A percentile compares a stretch with the other conserved stretches of the same genome.
phyloP scores from a whole-genome alignment of 2,888 invertebrate species.

The Tricholauxania praeusta region DNA sequence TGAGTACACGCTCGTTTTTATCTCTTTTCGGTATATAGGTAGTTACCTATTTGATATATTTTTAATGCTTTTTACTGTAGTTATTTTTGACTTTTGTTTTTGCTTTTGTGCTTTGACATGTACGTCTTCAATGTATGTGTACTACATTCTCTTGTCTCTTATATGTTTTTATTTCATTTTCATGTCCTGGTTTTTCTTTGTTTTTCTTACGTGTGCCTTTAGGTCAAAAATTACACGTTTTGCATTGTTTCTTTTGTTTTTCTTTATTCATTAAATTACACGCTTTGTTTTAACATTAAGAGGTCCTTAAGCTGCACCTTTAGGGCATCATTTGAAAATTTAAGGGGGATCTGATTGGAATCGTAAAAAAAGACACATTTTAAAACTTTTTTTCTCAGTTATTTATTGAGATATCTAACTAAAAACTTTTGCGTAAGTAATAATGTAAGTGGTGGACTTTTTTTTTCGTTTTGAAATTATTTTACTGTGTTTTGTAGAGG shows the following conservation, averaged over 20 bases:
- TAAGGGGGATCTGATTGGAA: not conserved
- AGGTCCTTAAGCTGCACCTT: not conserved
- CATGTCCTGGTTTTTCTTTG: too few relatives aligned
- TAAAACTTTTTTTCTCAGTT: not conserved
- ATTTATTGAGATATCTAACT: too few relatives aligned
- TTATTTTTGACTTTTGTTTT: not conserved
- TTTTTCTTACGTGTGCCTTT: not conserved
- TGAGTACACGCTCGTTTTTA: too few relatives aligned
- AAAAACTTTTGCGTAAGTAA: too few relatives aligned
- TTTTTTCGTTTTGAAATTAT: too few relatives aligned
- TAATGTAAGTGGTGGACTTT: too few relatives aligned
- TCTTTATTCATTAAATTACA: not conserved
- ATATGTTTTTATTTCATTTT: too few relatives aligned
- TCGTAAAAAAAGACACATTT: not conserved
- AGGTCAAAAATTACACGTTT: constrained; percentile 10
- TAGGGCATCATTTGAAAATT: constrained; percentile 8
- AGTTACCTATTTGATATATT: not conserved
- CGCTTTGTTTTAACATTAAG: constrained; percentile 16
- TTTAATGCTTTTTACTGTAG: not conserved
- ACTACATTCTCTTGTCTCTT: not conserved
- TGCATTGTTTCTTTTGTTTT: not conserved
- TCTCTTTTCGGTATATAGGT: too few relatives aligned
- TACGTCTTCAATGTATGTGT: not conserved
- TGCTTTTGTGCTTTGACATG: not conserved
- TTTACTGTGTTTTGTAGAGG: too few relatives aligned